Evolutionary conservation across 1,140 invertebrate species (phyloP), one percentile per base, ranked within the genome.

Genomic region (Chironomus tepperi): DNA sequence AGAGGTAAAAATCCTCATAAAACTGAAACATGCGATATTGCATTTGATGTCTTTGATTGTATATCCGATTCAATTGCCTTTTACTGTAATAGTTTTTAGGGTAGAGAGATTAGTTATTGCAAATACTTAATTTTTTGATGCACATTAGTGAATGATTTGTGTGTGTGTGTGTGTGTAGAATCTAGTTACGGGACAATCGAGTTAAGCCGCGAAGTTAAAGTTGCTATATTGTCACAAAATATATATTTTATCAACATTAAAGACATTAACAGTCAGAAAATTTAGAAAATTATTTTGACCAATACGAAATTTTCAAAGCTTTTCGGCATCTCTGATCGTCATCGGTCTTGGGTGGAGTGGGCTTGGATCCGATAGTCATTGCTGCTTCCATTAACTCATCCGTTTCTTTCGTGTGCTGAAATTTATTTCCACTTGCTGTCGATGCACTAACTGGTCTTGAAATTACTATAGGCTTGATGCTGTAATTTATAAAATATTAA

Each of bases 341-440:
- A 34, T 34, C 12, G 15, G 12, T 15, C 47, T 57, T 57, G 10
- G 24, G 24, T 34, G 24, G 12, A 57, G 5, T 3, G 15, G 47
- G 47, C 3, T 12, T 12, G 15, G 47, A 57, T 15, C n/a, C 12
- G 15, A 57, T 15, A 5, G 10, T n/a, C 12, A 57, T 57, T 57
- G 47, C 47, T n/a, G 47, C 47, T n/a, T 57, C 47, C 12, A 70
- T 70, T 0, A 70, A 19, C 6, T 70, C 65, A 10, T 70, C 19
- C 12, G 93, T 83, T 84, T 98, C 95, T 83, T 92, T 93, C 75
- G 91, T 84, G 83, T 98, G 94, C 76, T 92, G 91, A 78, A 92
- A 91, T 86, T 98, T 98, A 82, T 93, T 97, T 76, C 96, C 96
- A n/a, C 95, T 97, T 67, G 96, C 94, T 34, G 96, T 91, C 9